Evolutionary conservation across 2,888 invertebrate genomes (phyloP).

Genomic region (Phengaris arion): DNA sequence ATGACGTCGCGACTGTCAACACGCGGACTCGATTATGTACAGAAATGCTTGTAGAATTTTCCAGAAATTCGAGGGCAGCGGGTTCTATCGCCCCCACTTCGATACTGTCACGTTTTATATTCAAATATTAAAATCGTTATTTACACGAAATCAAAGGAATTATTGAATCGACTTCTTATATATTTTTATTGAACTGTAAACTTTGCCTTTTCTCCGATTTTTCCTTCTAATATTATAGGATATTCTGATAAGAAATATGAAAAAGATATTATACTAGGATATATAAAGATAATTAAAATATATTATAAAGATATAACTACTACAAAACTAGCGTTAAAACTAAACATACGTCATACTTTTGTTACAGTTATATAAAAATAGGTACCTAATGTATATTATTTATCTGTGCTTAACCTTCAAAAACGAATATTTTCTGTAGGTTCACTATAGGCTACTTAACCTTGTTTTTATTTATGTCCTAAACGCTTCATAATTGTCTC

Average conservation of each 20-base stretch:
- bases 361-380: no score
- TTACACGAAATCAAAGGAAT: slow-evolving; percentile 30
- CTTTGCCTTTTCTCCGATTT: not conserved
- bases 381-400: no score
- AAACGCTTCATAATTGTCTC: no score
- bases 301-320: no score
- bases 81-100: slow-evolving; percentile 27
- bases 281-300: no score
- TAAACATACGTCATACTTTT: no score
- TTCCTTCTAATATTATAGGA: not conserved
- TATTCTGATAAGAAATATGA: not conserved
- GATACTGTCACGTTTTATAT: slow-evolving; percentile 29
- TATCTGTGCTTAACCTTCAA: no score
- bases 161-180: slow-evolving; percentile 26
- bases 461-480: no score
- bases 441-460: no score
- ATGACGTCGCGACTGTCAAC: slow-evolving; percentile 52
- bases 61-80: slow-evolving; percentile 31
- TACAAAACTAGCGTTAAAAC: no score
- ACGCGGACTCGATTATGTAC: slow-evolving; percentile 46
- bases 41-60: slow-evolving; percentile 40
- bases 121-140: slow-evolving; percentile 31
- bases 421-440: no score
- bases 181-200: slow-evolving; percentile 22
- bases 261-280: not conserved